Percentiles rank a stretch among this genome's conserved stretches.
Conservation (phyloP, 2,113 vertebrate genomes). For the Hucho hucho region DNA sequence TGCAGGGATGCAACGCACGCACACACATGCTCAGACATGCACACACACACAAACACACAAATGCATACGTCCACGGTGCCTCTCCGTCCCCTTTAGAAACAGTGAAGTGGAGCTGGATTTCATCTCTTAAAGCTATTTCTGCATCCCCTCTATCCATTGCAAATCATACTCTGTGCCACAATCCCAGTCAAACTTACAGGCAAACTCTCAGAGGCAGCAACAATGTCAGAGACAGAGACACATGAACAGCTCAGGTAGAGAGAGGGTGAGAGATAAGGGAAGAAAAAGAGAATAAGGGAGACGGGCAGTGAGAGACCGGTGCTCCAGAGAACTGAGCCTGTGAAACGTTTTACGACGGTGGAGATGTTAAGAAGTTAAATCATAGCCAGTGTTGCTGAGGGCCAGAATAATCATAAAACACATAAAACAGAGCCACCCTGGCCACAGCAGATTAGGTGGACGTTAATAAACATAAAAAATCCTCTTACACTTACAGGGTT, state of each 20-base stretch:
- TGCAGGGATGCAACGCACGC: neutral
- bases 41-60: conserved; percentile 11
- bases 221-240: conserved; percentile 9
- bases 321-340: neutral
- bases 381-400: neutral
- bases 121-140: conserved; percentile 24
- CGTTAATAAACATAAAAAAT: neutral
- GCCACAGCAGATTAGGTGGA: neutral
- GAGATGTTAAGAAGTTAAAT: neutral
- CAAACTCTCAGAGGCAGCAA: conserved; percentile 12
- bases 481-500: neutral
- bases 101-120: conserved; percentile 37
- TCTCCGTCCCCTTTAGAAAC: conserved; percentile 39
- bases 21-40: neutral
- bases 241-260: conserved; percentile 1
- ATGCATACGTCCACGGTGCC: conserved; percentile 15
- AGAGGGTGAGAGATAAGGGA: conserved; percentile 23
- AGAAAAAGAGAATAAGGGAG: neutral
- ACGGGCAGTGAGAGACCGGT: neutral
- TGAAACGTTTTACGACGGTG: neutral
- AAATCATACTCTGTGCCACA: conserved; percentile 37
- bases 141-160: conserved; percentile 35
- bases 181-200: conserved; percentile 12
- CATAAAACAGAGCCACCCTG: neutral
- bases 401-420: neutral